Evolutionary conservation across 2,797 vertebrate genomes (phyloP).

Genomic region (Hephaestus fuliginosus): DNA sequence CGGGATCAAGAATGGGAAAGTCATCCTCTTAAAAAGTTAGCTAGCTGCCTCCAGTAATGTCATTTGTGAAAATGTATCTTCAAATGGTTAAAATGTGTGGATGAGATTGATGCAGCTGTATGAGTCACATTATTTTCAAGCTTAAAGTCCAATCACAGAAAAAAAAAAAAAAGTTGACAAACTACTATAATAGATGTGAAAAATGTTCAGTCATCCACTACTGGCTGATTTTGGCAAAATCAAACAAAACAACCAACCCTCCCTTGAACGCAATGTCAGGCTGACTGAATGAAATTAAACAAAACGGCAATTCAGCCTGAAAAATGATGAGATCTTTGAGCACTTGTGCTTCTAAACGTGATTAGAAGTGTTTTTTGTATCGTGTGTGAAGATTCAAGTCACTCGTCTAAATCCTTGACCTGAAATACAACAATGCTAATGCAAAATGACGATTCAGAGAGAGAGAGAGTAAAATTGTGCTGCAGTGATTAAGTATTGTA

Average conservation of each 20-base stretch:
- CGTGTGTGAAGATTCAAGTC: no score
- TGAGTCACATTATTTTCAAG: background rate
- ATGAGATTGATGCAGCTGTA: background rate
- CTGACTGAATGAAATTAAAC: background rate
- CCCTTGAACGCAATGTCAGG: background rate
- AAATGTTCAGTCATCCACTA: background rate
- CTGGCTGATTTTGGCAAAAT: background rate
- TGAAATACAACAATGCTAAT: no score
- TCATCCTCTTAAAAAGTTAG: background rate
- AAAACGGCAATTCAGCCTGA: background rate
- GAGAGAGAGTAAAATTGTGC: no score
- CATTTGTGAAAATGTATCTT: no score
- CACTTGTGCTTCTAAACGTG: background rate
- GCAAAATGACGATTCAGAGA: no score
- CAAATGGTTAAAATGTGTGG: background rate
- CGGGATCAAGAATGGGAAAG: background rate
- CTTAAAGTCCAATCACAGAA: background rate
- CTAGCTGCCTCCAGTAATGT: background rate
- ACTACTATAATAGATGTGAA: background rate
- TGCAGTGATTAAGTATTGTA: no score
- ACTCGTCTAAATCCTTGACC: no score
- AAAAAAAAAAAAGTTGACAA: background rate
- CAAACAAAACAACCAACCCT: background rate
- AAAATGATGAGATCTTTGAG: background rate
- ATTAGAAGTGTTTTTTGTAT: background rate